Base-by-base conservation (phyloP, 1,140 invertebrate species). In the Tyrophagus putrescentiae region DNA sequence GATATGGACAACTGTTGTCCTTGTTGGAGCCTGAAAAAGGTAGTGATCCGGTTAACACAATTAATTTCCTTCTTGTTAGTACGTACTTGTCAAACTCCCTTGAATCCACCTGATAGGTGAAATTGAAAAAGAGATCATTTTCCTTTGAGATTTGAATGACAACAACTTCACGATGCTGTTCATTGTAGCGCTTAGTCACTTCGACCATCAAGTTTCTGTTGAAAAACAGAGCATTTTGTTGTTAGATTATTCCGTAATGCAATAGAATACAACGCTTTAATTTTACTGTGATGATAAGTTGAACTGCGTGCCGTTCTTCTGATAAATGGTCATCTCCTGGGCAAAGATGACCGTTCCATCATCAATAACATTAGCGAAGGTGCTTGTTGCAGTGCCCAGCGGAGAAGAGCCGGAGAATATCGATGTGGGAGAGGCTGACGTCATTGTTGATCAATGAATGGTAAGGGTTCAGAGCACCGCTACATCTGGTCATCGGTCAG, bases 101-200 rank as follows among this genome's bases (percentile, higher is more conserved):
- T 23, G 25, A 54, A 31, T 54, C 52, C n/a, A 54, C 39, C 21
- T n/a, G 4, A 33, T 54, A 54, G 27, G 25, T 13, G 25, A 21
- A 54, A 27, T 34, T 25, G 25, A 54, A 54, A 33, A 54, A 54
- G 9, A 34, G 52, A 54, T 54, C 28, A 54, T 54, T 33, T 13
- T 16, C 31, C 32, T 54, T 25, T 11, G n/a, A 13, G 1, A 54
- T 54, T 9, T 27, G 52, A 54, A 54, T 27, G 21, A 11, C 13
- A 3, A 54, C 25, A n/a, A 13, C 31, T 54, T 54, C 25, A 4
- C 52, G 27, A 1, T 21, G n/a, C n/a, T n/a, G 11, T 31, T 54
- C 52, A 54, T 54, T 13, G 25, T 34, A 31, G n/a, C 52, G 52
- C 13, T 3, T 18, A 27, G 16, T 27, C 11, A 54, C 31, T 33